phyloP scores from a whole-genome alignment of 1,140 invertebrate genomes.

The Brachionus koreanus region DNA sequence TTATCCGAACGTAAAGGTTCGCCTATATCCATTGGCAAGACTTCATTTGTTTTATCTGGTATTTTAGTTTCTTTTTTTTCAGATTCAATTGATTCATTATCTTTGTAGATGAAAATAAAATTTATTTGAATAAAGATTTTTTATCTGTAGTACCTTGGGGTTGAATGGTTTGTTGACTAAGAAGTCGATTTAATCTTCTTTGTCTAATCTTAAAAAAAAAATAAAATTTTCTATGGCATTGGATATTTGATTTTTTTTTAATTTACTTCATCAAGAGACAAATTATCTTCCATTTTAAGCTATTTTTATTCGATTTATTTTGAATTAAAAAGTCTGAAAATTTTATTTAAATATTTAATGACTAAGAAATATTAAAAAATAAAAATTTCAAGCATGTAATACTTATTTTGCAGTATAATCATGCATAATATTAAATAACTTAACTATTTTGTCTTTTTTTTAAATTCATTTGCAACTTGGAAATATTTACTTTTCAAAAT shows the following conservation, averaged over 20 bases:
- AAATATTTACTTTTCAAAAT: too few relatives aligned
- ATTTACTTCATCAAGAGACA: constrained; percentile 31
- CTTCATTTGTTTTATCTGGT: not conserved
- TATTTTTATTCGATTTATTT: not conserved
- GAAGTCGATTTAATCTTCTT: constrained; percentile 20
- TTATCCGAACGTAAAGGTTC: not conserved
- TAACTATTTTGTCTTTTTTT: not conserved
- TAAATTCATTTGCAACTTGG: not conserved
- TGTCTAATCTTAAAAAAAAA: constrained; percentile 22
- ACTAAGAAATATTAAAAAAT: constrained; percentile 31
- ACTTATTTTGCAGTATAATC: not conserved
- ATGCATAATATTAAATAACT: not conserved
- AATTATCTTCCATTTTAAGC: constrained; percentile 3
- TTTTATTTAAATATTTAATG: constrained; percentile 10
- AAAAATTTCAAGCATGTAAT: not conserved
- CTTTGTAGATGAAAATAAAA: not conserved
- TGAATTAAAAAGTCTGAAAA: not conserved
- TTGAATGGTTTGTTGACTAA: not conserved
- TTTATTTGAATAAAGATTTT: not conserved
- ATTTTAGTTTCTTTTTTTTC: not conserved
- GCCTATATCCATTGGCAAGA: constrained; percentile 18
- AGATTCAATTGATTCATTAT: not conserved
- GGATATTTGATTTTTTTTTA: not conserved
- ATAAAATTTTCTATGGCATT: not conserved
- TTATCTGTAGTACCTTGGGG: not conserved